Evolutionary conservation across 2,888 invertebrate genomes (phyloP), one percentile per base, ranked within the genome.

Genomic region (Drosophila acutilabella): DNA sequence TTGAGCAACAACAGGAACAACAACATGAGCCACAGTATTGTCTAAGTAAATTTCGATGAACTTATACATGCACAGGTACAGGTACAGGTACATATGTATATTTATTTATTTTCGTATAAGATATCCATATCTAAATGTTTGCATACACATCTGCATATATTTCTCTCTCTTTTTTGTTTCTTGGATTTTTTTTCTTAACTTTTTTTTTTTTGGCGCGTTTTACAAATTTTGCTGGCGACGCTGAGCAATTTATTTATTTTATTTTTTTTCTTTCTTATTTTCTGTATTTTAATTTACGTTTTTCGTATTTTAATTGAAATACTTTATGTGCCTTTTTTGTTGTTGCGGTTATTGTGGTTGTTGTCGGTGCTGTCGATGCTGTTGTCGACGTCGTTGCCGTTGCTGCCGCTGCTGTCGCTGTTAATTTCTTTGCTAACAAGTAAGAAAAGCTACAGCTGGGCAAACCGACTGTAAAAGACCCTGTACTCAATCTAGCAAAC

Each of bases 241-340:
- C 33, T 41, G 11, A 60, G 42, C 38, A 45, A 51, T 33, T 38
- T 48, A 51, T 40, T 52, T 38, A 30, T 13, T 36, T 57, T 5
- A 26, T 20, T 59, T 47, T 50, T 10, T 5, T 36, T n/a, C 30
- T 42, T 40, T 36, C 20, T 45, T 44, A 56, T 59, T 48, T 48
- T 51, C 45, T 38, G 52, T 48, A 59, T 77, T 80, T 73, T 60
- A 69, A 71, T 68, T 77, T 75, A 65, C 67, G 59, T 68, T 68
- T 58, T 69, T 73, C 67, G 72, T 71, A 70, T 69, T 78, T 74
- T 80, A 81, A 84, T 82, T 84, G 75, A 84, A 80, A 81, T 71
- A 84, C 78, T 74, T 78, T 64, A 65, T 81, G 65, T 61, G 72
- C 64, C 60, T 61, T 30, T 18, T 38, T 53, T 45, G 36, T 54